Base-by-base conservation (phyloP, 1,140 invertebrate genomes). In the Phymastichus coffea region DNA sequence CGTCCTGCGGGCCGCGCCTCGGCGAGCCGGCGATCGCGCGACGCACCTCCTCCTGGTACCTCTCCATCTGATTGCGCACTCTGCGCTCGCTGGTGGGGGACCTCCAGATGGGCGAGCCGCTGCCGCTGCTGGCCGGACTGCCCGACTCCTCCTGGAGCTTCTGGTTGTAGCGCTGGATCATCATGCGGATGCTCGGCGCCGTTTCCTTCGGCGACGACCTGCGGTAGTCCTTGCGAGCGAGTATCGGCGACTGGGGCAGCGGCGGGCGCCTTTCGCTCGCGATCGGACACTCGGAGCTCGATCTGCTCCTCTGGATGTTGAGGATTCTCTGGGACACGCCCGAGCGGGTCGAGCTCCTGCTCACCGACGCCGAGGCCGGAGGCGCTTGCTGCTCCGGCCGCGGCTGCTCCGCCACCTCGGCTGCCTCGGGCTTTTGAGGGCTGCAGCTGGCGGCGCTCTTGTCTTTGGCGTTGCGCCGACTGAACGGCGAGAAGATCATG, bases 401-500 rank as follows among this genome's bases (percentile, higher is more conserved):
- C 38, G 1, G 12, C 6, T 30, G 10, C 4, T 25, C 49, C 9
- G 3, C 10, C 20, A 25, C 19, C 17, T 55, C 15, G 14, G 56
- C 2, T 43, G 15, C 28, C 66, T 67, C 6, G 51, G 54, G 61
- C 2, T 46, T 44, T 51, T 56, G 25, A 7, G 14, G 8, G 20
- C 1, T 37, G 3, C 19, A 15, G 2, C 40, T 2, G 48, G 61
- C 23, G 48, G 61, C 23, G 46, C 60, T 61, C 52, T 67, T 70
- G 4, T 58, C 64, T 22, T 68, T 68, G 7, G 26, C 57, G 26
- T 70, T 82, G 49, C 80, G 75, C 9, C 83, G 74, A 12, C 83
- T 81, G 9, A 90, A 82, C 0, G 88, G 87, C 0, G 87, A 87
- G 63, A 91, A 90, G 56, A 91, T 83, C 77, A 89, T 90, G 25